Evolutionary conservation across 2,888 invertebrate species (phyloP), one percentile per base, ranked within the genome.

Genomic region (Rotaria sp.): DNA sequence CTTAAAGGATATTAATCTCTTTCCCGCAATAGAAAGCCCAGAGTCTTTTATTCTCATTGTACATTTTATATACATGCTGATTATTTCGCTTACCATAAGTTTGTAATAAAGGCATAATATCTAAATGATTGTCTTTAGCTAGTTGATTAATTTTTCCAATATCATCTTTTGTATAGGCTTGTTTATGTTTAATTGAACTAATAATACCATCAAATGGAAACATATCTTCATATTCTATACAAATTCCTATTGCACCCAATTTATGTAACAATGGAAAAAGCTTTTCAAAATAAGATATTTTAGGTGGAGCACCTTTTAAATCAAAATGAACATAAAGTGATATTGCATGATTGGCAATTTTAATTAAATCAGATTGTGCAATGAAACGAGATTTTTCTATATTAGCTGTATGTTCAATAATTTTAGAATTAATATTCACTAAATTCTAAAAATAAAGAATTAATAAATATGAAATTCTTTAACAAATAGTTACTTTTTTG

Each of bases 171-270:
- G 84, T 86, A 85, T 95, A 96, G 85, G 93, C 93, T 90, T 94
- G 94, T 4, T 90, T 91, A 10, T 94, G 93, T 75, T 93, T 93
- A 74, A 94, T 91, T 88, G 93, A 93, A 52, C 90, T 90, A 13
- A 94, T 90, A 18, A 89, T 88, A 18, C 93, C 94, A 57, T 92
- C 90, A 90, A 94, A 96, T 0, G 95, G 95, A 91, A 95, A 95
- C 94, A 94, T 95, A 89, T 96, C 95, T 90, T 96, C 95, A 90
- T 95, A 96, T 90, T 96, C 95, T 55, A 96, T 92, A 10, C 95
- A 91, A 24, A 96, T 89, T 0, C 94, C 95, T 41, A 94, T 95
- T 0, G 94, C 95, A 30, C 95, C 92, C 89, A 89, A 89, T 86
- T 88, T 88, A 75, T 89, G 89, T 50, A 92, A 87, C 85, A 91